Conservation (phyloP, 2,113 vertebrate species). For the Psettodes erumei region DNA sequence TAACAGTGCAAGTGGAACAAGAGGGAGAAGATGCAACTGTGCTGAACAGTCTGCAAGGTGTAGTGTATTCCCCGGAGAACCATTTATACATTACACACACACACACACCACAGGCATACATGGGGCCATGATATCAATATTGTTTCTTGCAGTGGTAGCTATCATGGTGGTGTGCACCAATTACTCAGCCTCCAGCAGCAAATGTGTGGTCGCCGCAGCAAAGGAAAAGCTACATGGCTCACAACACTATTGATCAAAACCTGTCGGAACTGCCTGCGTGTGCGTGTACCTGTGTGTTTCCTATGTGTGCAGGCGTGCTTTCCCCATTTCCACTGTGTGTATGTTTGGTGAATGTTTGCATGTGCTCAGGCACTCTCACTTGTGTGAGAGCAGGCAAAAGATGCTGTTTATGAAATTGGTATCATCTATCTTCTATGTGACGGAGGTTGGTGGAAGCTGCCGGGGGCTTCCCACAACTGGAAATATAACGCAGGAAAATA, state of each 20-base stretch:
- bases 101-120: constrained; percentile 24
- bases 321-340: constrained; percentile 12
- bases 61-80: constrained; percentile 48
- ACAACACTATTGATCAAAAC: constrained; percentile 73
- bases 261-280: constrained; percentile 22
- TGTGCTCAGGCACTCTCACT: constrained; percentile 22
- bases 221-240: constrained; percentile 51
- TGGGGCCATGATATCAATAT: constrained; percentile 69
- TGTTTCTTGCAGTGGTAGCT: constrained; percentile 60
- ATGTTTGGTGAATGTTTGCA: constrained; percentile 18
- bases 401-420: constrained; percentile 70
- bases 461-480: constrained; percentile 16
- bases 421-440: constrained; percentile 61
- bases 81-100: constrained; percentile 42
- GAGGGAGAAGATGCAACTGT: background rate
- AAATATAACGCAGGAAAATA: constrained; percentile 39
- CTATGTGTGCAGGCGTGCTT: constrained; percentile 7
- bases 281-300: constrained; percentile 20
- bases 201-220: constrained; percentile 56
- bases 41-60: constrained; percentile 48
- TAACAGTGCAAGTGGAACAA: constrained; percentile 15
- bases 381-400: constrained; percentile 48
- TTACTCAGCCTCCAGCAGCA: constrained; percentile 67
- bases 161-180: constrained; percentile 63
- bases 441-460: constrained; percentile 12